Evolutionary conservation across 2,797 vertebrate species (phyloP).

Genomic region (Cheirogaleus major): DNA sequence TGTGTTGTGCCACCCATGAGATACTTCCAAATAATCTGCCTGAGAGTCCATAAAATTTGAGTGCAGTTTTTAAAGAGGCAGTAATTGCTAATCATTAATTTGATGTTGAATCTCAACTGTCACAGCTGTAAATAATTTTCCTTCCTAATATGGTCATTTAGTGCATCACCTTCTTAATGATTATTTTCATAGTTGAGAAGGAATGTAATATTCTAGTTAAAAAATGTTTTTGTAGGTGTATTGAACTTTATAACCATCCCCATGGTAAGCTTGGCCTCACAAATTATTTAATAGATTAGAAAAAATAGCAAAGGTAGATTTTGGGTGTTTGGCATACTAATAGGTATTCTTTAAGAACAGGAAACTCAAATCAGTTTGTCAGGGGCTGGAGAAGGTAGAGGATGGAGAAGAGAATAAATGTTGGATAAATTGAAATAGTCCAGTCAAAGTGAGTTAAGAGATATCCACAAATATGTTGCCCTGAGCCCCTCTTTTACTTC

Average conservation of each 20-base stretch:
- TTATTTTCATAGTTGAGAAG: not conserved
- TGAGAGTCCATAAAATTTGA: conserved; percentile 31
- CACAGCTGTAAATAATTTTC: not conserved
- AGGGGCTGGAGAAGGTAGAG: not conserved
- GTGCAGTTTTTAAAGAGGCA: not conserved
- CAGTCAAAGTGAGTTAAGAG: not conserved
- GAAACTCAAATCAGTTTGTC: not conserved
- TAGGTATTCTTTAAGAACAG: not conserved
- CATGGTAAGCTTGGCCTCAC: not conserved
- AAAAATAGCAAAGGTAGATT: not conserved
- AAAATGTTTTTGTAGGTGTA: not conserved
- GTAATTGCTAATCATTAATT: conserved; percentile 25
- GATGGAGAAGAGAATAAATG: not conserved
- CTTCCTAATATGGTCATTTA: not conserved
- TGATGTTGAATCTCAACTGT: conserved; percentile 12
- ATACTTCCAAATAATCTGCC: not conserved
- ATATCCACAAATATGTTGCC: not conserved
- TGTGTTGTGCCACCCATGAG: not conserved
- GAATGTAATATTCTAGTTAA: not conserved
- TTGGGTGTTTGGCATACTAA: not conserved
- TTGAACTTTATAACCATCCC: not conserved
- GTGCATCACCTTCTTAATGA: not conserved
- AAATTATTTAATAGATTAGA: not conserved
- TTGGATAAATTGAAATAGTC: not conserved
- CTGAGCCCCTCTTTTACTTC: not conserved